Base-by-base conservation (phyloP, 2,797 vertebrate species). In the Crax fasciolata region DNA sequence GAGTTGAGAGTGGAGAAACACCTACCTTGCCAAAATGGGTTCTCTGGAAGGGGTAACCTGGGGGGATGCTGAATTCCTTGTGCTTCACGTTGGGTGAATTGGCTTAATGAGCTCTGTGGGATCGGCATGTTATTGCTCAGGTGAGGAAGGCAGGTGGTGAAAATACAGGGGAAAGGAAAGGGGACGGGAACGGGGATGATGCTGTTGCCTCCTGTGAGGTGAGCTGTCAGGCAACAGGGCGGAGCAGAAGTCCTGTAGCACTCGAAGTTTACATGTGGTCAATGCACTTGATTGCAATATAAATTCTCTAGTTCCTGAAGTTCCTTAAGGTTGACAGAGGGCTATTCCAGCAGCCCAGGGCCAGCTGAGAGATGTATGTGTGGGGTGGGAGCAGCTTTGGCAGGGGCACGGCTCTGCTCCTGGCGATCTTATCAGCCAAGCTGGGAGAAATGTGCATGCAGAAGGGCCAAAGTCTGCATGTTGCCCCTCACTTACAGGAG, bases 391-490 rank as follows among this genome's bases (percentile, higher is more conserved):
- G 30, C 54, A 55, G 30, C 30, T 57, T 57, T 57, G n/a, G 52
- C 30, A 87, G 84, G 89, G 87, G 54, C 16, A 25, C 21, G 7
- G 25, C 4, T 46, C 65, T 43, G 30, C 30, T 44, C 19, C 1
- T 25, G 61, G 46, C 77, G 63, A 32, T 17, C 5, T 27, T 46
- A 16, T 32, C 46, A 87, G 67, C 10, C 8, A 28, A 35, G 21
- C 0, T 4, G 28, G 28, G 21, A 18, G 24, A 62, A 88, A 71
- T 0, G 0, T 12, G 20, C n/a, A 51, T n/a, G 10, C 0, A 43
- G 23, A 61, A 67, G 54, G 20, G 4, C 6, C 35, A 49, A 43
- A 16, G 7, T 49, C 46, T 48, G 32, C 9, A 16, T 49, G 2
- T 5, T 17, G 25, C 6, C 21, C 66, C 17, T 2, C 21, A 5